Evolutionary conservation across 2,888 invertebrate genomes (phyloP).

Genomic region (Lordiphosa fenestrarum): DNA sequence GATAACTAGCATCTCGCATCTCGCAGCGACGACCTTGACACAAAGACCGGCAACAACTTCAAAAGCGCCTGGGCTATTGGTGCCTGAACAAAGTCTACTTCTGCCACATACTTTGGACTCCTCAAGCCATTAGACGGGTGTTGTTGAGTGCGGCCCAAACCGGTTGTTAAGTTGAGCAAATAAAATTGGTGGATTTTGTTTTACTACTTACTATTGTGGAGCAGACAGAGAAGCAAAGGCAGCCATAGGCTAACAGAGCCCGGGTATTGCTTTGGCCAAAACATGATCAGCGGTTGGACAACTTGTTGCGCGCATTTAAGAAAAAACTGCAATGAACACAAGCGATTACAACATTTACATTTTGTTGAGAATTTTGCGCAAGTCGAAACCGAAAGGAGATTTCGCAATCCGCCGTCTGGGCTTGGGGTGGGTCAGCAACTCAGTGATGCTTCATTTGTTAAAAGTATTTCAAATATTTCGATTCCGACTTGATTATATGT

Average conservation of each 20-base stretch:
- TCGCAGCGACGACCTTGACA: conserved; percentile 68
- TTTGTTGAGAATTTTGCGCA: conserved; percentile 27
- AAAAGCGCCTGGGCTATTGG: conserved; percentile 26
- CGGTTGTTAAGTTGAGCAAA: too few species aligned
- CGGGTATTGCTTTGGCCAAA: conserved; percentile 61
- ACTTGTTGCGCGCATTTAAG: conserved; percentile 51
- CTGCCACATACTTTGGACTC: conserved; percentile 1
- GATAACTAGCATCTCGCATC: conserved; percentile 16
- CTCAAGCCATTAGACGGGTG: background rate
- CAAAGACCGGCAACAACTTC: conserved; percentile 68
- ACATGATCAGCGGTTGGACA: conserved; percentile 47
- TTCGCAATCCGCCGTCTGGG: conserved; percentile 27
- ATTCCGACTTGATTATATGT: conserved; percentile 32
- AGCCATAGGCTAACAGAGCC: conserved; percentile 49
- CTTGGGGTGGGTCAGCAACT: conserved; percentile 31
- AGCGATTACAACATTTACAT: conserved; percentile 50
- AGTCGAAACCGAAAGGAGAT: conserved; percentile 10
- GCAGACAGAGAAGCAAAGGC: conserved; percentile 46
- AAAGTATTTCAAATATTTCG: conserved; percentile 51
- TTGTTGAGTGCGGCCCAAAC: conserved; percentile 32
- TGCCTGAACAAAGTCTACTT: too few species aligned
- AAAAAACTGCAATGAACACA: conserved; percentile 24
- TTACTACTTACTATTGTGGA: conserved; percentile 41
- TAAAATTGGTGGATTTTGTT: background rate
- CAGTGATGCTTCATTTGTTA: conserved; percentile 47